Evolutionary conservation across 2,888 invertebrate species (phyloP).

Genomic region (Lasioglossum vierecki): DNA sequence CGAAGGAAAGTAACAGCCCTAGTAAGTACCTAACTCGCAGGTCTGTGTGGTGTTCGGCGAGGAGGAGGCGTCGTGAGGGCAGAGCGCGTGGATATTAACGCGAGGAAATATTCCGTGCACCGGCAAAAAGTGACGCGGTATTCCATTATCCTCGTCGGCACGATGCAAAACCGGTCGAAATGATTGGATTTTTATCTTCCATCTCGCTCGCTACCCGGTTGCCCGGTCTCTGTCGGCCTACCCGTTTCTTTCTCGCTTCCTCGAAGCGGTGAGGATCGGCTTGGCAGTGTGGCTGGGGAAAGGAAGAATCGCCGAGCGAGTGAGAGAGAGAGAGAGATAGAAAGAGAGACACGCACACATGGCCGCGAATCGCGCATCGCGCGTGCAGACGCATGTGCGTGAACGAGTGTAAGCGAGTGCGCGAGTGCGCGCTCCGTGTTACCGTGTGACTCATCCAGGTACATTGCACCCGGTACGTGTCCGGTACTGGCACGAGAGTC

Average conservation of each 20-base stretch:
- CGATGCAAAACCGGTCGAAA: slow-evolving; percentile 82
- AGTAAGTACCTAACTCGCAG: too few species aligned
- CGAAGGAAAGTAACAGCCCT: too few species aligned
- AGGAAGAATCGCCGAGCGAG: neutral
- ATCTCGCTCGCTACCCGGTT: slow-evolving; percentile 50
- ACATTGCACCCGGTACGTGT: slow-evolving; percentile 79
- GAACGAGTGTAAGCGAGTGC: slow-evolving; percentile 51
- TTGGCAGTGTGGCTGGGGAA: neutral
- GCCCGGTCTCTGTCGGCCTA: slow-evolving; percentile 34
- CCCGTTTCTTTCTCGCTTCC: slow-evolving; percentile 36
- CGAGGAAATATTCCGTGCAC: slow-evolving; percentile 79
- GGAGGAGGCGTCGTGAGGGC: slow-evolving; percentile 34
- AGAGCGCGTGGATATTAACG: slow-evolving; percentile 76
- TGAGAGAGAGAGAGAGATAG: slow-evolving; percentile 24
- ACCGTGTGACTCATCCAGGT: slow-evolving; percentile 79
- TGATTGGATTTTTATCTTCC: slow-evolving; percentile 81
- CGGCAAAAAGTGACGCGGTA: slow-evolving; percentile 80
- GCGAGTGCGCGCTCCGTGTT: slow-evolving; percentile 51
- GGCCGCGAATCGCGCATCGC: slow-evolving; percentile 35
- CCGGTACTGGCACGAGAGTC: slow-evolving; percentile 66
- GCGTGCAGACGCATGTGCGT: slow-evolving; percentile 56
- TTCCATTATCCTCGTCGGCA: slow-evolving; percentile 79
- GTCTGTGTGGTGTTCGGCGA: neutral
- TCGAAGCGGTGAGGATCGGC: slow-evolving; percentile 33
- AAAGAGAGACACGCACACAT: slow-evolving; percentile 22